Evolutionary conservation across 2,113 vertebrate genomes (phyloP).

Genomic region (Meleagris gallopavo): DNA sequence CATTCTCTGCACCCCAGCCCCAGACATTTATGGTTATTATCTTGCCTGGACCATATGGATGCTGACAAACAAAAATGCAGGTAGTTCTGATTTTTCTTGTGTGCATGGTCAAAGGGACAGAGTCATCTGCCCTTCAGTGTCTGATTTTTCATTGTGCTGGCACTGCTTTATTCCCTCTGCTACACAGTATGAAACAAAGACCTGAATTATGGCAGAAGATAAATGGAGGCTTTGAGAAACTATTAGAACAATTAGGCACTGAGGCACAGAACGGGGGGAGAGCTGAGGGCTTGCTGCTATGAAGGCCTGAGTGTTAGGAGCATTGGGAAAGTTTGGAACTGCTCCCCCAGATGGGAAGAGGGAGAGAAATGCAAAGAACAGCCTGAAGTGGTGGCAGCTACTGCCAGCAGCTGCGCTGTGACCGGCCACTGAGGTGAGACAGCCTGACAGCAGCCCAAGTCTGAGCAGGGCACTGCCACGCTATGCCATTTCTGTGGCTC

Average conservation of each 20-base stretch:
- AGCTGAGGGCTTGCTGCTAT: accelerated
- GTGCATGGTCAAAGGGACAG: not conserved
- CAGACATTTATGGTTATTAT: conserved; percentile 18
- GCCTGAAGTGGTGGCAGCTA: not conserved
- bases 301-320: not conserved
- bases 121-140: not conserved
- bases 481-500: not conserved
- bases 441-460: not conserved
- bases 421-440: not conserved
- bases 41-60: not conserved
- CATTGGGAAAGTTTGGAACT: not conserved
- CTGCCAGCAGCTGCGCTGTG: not conserved
- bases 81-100: not conserved
- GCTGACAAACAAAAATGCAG: not conserved
- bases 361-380: not conserved
- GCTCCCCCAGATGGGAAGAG: not conserved
- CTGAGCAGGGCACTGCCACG: not conserved
- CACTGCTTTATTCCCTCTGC: not conserved
- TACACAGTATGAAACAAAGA: not conserved
- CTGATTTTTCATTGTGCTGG: not conserved
- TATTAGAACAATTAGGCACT: not conserved
- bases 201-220: not conserved
- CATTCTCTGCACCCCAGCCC: not conserved
- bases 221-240: not conserved
- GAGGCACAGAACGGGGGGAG: not conserved